phyloP scores from a whole-genome alignment of 2,888 invertebrate genomes.

The Acleris laterana region DNA sequence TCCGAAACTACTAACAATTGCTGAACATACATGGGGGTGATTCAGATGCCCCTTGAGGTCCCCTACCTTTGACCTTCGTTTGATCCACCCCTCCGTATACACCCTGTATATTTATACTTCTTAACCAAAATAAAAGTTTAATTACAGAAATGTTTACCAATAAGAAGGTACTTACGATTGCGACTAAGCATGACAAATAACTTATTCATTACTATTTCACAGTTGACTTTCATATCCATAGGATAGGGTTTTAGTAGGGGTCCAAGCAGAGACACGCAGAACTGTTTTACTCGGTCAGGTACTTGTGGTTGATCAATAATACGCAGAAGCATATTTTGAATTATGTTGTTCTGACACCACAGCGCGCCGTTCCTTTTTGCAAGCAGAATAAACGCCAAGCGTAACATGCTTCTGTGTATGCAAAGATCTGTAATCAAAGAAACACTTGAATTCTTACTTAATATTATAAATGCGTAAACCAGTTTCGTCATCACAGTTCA shows the following conservation, averaged over 20 bases:
- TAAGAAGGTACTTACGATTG: slow-evolving; percentile 60
- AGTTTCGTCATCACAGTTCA: too few relatives aligned
- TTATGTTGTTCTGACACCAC: slow-evolving; percentile 74
- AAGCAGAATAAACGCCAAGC: slow-evolving; percentile 66
- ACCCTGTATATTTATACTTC: slow-evolving; percentile 7
- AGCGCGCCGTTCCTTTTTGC: slow-evolving; percentile 71
- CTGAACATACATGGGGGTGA: too few relatives aligned
- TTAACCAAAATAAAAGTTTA: neutral
- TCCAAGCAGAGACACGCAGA: slow-evolving; percentile 68
- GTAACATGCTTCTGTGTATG: slow-evolving; percentile 63
- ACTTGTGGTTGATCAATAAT: slow-evolving; percentile 59
- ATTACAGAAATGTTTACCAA: neutral
- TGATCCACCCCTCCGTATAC: too few relatives aligned
- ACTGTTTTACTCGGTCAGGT: slow-evolving; percentile 54
- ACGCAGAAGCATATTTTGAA: slow-evolving; percentile 66
- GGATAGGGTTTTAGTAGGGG: slow-evolving; percentile 74
- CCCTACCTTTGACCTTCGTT: too few relatives aligned
- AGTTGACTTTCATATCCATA: slow-evolving; percentile 69
- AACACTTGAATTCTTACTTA: too few relatives aligned
- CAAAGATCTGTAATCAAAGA: slow-evolving; percentile 55
- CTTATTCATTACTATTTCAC: slow-evolving; percentile 67
- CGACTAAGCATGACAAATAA: slow-evolving; percentile 60
- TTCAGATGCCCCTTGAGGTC: too few relatives aligned
- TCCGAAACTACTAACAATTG: too few relatives aligned
- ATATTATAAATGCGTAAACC: too few relatives aligned